phyloP scores from a whole-genome alignment of 1,140 invertebrate species.

The Heliothis virescens region DNA sequence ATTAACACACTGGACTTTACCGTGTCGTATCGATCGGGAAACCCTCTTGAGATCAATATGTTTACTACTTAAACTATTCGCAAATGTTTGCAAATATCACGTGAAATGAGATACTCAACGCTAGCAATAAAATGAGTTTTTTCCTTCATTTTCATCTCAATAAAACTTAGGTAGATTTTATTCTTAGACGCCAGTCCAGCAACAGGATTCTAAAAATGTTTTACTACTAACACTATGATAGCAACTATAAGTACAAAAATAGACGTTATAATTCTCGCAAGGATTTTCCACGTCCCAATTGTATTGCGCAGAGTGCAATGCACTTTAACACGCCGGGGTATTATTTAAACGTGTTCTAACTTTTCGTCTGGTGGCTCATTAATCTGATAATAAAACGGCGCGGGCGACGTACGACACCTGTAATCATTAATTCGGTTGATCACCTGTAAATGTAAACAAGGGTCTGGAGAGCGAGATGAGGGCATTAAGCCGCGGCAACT shows the following conservation, averaged over 20 bases:
- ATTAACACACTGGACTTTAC: no score
- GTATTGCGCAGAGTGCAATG: neutral
- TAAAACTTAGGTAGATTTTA: no score
- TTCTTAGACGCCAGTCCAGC: no score
- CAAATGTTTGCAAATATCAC: no score
- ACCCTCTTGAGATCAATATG: no score
- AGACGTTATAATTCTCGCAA: slow-evolving; percentile 3
- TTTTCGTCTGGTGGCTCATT: slow-evolving; percentile 29
- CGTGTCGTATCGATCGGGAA: no score
- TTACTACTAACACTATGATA: neutral
- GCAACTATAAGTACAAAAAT: slow-evolving; percentile 6
- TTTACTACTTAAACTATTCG: no score
- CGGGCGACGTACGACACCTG: slow-evolving; percentile 47
- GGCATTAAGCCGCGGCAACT: slow-evolving; percentile 47
- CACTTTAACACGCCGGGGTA: neutral
- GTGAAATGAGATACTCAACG: no score
- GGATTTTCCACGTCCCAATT: slow-evolving; percentile 19
- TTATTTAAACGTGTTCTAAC: slow-evolving; percentile 32
- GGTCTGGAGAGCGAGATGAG: slow-evolving; percentile 50
- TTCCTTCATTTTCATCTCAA: no score
- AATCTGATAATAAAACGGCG: slow-evolving; percentile 27
- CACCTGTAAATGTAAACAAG: slow-evolving; percentile 50
- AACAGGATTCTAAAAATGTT: neutral
- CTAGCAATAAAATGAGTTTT: no score
- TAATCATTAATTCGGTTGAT: slow-evolving; percentile 41